These are phyloP conservation scores for Sebastes baramenuke DNA, from an alignment of 2,797 vertebrate genomes.

Conservation along the genomic window DNA sequence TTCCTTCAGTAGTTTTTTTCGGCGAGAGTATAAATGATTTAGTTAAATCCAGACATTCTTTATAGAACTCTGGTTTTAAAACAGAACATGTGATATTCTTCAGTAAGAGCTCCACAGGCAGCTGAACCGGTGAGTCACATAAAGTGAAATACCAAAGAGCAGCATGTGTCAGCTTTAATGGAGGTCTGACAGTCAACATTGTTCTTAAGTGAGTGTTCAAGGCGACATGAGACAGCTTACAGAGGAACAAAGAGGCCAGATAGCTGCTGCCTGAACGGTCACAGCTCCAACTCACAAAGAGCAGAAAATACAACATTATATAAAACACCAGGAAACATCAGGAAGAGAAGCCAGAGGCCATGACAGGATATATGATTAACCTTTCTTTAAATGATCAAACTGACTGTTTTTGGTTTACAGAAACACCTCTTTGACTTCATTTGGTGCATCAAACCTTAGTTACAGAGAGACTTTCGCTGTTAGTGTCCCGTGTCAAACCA, in stretches of 20 bases:
- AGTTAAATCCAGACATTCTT: not conserved
- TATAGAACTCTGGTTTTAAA: not conserved
- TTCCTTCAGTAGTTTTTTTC: not conserved
- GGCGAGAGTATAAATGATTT: not conserved
- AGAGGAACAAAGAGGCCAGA: constrained; percentile 40
- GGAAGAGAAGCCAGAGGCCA: no score
- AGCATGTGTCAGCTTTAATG: constrained; percentile 60
- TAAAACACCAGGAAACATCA: no score
- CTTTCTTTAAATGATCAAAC: no score
- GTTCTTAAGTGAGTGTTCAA: constrained; percentile 37
- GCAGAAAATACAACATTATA: no score
- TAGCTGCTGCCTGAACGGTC: not conserved
- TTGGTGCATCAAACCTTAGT: no score
- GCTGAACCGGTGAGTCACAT: constrained; percentile 44
- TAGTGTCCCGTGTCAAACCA: no score
- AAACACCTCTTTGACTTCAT: no score
- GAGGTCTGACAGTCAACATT: constrained; percentile 41
- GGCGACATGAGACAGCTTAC: not conserved
- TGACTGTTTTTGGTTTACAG: no score
- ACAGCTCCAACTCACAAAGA: no score
- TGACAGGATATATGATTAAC: no score
- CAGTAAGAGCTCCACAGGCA: constrained; percentile 11
- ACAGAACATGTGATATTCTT: not conserved
- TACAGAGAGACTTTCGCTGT: no score
- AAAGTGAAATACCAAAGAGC: constrained; percentile 57